Base-by-base conservation (phyloP, 2,113 vertebrate genomes). In the Cyprichromis sp. region DNA sequence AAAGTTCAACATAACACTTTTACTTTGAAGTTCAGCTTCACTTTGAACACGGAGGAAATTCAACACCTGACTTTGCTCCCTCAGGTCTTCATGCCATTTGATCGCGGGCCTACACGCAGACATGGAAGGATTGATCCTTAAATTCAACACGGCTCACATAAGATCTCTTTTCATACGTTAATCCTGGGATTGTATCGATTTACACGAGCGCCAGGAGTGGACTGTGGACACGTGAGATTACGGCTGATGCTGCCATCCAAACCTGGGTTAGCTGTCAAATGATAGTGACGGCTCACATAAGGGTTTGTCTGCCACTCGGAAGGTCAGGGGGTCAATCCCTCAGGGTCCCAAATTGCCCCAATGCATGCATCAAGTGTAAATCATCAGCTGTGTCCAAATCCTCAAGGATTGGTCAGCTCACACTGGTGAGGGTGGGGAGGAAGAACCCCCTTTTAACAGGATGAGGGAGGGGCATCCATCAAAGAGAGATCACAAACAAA, bases 251-350 rank as follows among this genome's bases (percentile, higher is more conserved):
- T 4, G n/a, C 66, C 66, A 42, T 71, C 38, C 36, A 42, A 42
- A 71, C 66, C 36, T 4, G n/a, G 66, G 36, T 24, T 6, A 24
- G 38, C 63, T 42, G 11, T 68, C 34, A 38, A 21, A 71, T 24
- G n/a, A 71, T 1, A 42, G 1, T 14, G 36, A 24, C 4, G 7
- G 7, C 38, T 40, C 63, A 5, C 19, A 2, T 40, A 4, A 0
- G 21, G 13, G 38, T 26, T 26, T 26, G 5, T 26, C 3, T 73
- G 13, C 68, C 21, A 73, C 5, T 1, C 26, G 40, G 68, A 26
- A 73, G 66, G 66, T 71, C 66, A 71, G 66, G 14, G 21, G 66
- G 21, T 71, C 21, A 16, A 26, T 26, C 38, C 63, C 3, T 2
- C 36, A 6, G 38, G 7, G 63, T 0, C 34, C 2, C 17, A 5